These are phyloP conservation scores for Urophycis tenuis DNA, from an alignment of 2,797 vertebrate species.

Conservation along the genomic window DNA sequence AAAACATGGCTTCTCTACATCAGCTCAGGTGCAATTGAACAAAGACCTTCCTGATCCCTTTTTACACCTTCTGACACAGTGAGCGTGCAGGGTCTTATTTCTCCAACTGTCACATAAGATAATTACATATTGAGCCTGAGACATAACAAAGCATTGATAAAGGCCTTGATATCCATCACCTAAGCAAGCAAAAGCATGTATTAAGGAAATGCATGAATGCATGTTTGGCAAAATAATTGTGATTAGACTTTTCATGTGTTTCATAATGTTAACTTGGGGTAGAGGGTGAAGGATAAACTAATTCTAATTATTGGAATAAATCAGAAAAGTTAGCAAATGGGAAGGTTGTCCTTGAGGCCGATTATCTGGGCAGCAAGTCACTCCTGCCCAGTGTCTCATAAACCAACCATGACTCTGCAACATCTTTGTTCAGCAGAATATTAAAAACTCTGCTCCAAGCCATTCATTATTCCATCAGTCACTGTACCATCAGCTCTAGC, in stretches of 20 bases:
- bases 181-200: neutral
- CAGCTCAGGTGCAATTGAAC: too few species aligned
- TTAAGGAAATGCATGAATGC: neutral
- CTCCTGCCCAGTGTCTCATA: constrained; percentile 53
- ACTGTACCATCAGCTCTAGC: constrained; percentile 70
- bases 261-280: neutral
- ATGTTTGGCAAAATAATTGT: neutral
- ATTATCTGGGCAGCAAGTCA: constrained; percentile 56
- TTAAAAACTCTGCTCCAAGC: constrained; percentile 72
- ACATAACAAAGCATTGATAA: neutral
- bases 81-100: too few species aligned
- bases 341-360: constrained; percentile 42
- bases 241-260: neutral
- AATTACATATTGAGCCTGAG: neutral
- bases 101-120: too few species aligned
- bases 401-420: constrained; percentile 63
- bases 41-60: too few species aligned
- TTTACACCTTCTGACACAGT: too few species aligned
- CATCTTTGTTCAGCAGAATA: constrained; percentile 73
- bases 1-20: too few species aligned
- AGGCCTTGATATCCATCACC: neutral
- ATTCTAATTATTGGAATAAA: constrained; percentile 35
- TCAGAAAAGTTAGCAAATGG: neutral
- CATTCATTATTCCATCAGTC: constrained; percentile 72
- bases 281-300: neutral